Evolutionary conservation across 30 jellyfish, hydroid and myxozoan species (phyloP).

Genomic region (Nemopilema nomurai): DNA sequence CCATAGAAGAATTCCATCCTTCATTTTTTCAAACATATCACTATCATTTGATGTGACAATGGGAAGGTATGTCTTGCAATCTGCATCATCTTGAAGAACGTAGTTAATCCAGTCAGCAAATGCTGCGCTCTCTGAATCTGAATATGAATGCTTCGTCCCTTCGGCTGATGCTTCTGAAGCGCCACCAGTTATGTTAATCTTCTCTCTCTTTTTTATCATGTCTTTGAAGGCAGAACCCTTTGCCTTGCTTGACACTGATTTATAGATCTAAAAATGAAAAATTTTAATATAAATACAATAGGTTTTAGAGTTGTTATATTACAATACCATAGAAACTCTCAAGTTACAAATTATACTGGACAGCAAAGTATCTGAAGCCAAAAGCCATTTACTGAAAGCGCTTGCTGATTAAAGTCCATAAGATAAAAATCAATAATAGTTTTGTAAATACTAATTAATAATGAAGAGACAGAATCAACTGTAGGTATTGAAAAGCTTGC

Average conservation of each 20-base stretch:
- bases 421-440: no score
- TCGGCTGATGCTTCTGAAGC: constrained; percentile 96
- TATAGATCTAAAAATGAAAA: constrained; percentile 47
- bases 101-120: constrained; percentile 97
- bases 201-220: constrained; percentile 74
- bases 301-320: no score
- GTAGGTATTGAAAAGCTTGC: no score
- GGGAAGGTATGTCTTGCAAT: constrained; percentile 82
- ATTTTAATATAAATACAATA: no score
- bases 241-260: constrained; percentile 38
- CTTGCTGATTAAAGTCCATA: no score
- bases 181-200: constrained; percentile 88
- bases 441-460: no score
- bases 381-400: no score
- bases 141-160: constrained; percentile 91
- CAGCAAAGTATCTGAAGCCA: no score
- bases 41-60: constrained; percentile 47
- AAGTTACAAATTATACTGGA: no score
- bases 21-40: constrained; percentile 81
- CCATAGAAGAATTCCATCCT: constrained; percentile 99
- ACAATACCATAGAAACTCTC: no score
- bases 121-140: constrained; percentile 94
- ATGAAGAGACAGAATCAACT: no score
- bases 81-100: constrained; percentile 80
- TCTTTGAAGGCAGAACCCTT: constrained; percentile 68